Evolutionary conservation across 2,888 invertebrate species (phyloP).

Genomic region (Smittia sp.): DNA sequence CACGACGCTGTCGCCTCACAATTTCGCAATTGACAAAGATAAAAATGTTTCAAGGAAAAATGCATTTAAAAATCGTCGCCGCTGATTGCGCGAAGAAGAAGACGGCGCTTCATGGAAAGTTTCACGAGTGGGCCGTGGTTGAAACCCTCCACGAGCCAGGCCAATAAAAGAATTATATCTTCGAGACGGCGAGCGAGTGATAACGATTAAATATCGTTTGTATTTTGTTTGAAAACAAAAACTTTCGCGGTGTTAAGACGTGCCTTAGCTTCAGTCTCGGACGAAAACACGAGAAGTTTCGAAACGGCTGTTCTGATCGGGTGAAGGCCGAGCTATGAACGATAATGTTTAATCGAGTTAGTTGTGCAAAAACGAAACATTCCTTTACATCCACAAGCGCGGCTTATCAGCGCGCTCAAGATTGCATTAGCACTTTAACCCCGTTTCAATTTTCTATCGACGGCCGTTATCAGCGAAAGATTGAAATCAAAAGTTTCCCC

Average conservation of each 20-base stretch:
- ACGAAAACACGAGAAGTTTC: background rate
- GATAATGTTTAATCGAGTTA: background rate
- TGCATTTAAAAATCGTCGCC: conserved; percentile 11
- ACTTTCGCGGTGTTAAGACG: background rate
- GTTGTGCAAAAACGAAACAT: background rate
- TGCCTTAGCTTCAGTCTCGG: background rate
- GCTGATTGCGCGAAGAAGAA: background rate
- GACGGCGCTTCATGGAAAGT: background rate
- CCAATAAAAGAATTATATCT: background rate
- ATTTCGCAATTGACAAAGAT: conserved; percentile 7
- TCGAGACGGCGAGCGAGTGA: background rate
- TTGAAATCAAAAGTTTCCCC: conserved; percentile 14
- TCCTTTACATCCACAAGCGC: background rate
- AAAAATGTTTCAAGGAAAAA: conserved; percentile 23
- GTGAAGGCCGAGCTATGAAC: background rate
- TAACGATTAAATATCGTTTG: background rate
- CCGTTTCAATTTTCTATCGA: background rate
- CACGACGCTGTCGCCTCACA: background rate
- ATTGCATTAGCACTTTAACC: conserved; percentile 5
- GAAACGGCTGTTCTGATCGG: background rate
- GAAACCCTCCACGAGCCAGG: background rate
- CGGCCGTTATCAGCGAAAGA: background rate
- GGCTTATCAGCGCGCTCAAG: background rate
- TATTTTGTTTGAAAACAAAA: background rate
- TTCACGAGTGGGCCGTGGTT: background rate